These are phyloP conservation scores for Australoheros scitulus DNA, from an alignment of 2,113 vertebrate genomes.

Conservation along the genomic window DNA sequence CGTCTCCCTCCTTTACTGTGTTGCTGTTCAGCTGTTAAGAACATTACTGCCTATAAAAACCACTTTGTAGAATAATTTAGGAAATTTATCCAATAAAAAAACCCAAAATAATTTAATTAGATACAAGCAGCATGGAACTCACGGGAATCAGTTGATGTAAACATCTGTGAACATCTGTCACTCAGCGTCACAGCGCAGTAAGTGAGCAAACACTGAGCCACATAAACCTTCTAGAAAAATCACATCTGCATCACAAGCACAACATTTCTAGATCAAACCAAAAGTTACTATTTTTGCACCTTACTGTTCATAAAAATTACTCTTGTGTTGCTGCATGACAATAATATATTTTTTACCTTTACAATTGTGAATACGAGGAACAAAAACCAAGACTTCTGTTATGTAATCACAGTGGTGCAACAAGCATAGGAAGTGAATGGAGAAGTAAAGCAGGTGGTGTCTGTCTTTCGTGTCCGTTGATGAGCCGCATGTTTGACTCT, in stretches of 20 bases:
- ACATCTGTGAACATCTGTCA: background rate
- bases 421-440: too few relatives aligned
- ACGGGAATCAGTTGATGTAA: background rate
- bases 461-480: too few relatives aligned
- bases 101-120: background rate
- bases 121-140: background rate
- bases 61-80: constrained; percentile 32
- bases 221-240: background rate
- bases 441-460: too few relatives aligned
- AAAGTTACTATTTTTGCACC: background rate
- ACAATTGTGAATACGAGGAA: background rate
- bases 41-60: background rate
- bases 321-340: background rate
- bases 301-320: background rate
- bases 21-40: background rate
- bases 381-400: background rate
- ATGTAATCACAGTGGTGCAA: too few relatives aligned
- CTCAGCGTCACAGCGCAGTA: background rate
- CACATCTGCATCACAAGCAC: background rate
- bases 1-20: constrained; percentile 12
- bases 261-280: background rate
- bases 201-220: background rate
- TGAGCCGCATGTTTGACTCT: background rate
- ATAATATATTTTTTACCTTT: background rate
- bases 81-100: constrained; percentile 34